phyloP scores from a whole-genome alignment of 2,888 invertebrate species.

The Pecten maximus region DNA sequence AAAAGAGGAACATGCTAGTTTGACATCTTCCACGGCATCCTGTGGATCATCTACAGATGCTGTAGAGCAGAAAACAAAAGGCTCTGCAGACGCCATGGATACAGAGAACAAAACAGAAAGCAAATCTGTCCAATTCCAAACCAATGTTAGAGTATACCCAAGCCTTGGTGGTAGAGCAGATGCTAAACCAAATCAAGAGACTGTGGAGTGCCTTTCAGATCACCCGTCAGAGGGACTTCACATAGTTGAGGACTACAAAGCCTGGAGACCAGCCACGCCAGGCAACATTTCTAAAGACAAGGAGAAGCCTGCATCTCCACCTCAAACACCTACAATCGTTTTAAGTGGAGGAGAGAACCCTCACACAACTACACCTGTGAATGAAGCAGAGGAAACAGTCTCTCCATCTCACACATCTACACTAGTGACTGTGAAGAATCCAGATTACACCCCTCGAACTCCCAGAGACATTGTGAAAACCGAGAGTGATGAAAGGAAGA shows the following conservation, averaged over 20 bases:
- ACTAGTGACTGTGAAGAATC: neutral
- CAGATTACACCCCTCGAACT: neutral
- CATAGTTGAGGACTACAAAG: neutral
- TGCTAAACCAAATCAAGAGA: neutral
- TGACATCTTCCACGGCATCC: neutral
- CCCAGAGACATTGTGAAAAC: neutral
- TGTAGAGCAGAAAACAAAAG: neutral
- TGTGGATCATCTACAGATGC: neutral
- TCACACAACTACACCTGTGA: neutral
- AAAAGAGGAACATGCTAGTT: neutral
- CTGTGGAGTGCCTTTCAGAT: neutral
- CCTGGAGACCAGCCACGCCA: neutral
- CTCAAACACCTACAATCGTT: neutral
- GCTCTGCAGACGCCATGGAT: neutral
- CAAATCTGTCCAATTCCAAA: conserved; percentile 26
- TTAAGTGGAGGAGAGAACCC: too few relatives aligned
- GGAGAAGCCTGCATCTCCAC: neutral
- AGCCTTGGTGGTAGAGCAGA: neutral
- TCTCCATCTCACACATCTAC: neutral
- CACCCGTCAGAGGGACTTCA: neutral
- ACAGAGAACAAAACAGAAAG: neutral
- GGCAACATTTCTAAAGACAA: neutral
- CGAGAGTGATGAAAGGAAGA: neutral
- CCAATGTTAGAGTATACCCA: neutral
- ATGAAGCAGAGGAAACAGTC: neutral